Evolutionary conservation across 2,888 invertebrate species (phyloP), one percentile per base, ranked within the genome.

Genomic region (Alcis repandata): DNA sequence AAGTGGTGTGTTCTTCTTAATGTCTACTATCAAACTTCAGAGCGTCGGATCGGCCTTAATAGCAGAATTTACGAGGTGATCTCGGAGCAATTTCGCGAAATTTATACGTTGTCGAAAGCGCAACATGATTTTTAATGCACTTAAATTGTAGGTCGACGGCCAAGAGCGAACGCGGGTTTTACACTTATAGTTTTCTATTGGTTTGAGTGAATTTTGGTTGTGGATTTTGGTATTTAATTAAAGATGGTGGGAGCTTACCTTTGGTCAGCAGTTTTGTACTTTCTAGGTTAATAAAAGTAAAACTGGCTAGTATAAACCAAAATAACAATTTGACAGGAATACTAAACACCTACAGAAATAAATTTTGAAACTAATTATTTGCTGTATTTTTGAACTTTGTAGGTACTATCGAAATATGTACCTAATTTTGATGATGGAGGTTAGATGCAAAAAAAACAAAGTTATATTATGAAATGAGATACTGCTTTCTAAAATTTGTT

Each of bases 61-160:
- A 72, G 72, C 68, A 68, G 68, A 74, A 87, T 87, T 87, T 87
- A 87, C 73, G 84, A 85, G 74, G 79, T 80, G 84, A 79, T 77
- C 75, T 64, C 69, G 71, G 70, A 76, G 77, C 83, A 83, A 87
- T 87, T 87, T 86, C 68, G 85, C 82, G 43, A 83, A 84, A 86
- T 87, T 87, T 86, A 87, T 87, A 79, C 76, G 75, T 76, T 79
- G 79, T 77, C 76, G 81, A 78, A 72, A 74, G 76, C 56, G 56
- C 78, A 79, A 79, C 84, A 81, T 74, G 79, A 69, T 80, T 82
- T 85, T 81, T 81, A 80, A 82, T 81, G 77, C 60, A 63, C 54
- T 63, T 71, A 75, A 71, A 75, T 69, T 73, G 73, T 73, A 69
- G 69, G 70, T 59, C 52, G 60, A 54, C 22, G 56, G 59, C 48